Evolutionary conservation across 2,888 invertebrate species (phyloP).

Genomic region (Blomia tropicalis): DNA sequence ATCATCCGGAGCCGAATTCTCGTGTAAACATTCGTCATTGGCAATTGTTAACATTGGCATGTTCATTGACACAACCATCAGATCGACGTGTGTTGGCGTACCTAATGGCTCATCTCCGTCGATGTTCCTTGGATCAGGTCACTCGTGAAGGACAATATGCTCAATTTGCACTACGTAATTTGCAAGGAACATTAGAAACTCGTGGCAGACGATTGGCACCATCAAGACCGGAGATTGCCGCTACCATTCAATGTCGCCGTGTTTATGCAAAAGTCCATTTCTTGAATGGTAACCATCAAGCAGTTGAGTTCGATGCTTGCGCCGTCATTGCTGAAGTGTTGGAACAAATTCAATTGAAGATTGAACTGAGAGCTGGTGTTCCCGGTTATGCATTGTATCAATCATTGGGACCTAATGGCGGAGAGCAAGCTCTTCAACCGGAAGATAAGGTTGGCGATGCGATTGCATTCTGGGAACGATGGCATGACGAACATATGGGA

Average conservation of each 20-base stretch:
- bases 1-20: constrained; percentile 57
- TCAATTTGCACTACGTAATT: constrained; percentile 61
- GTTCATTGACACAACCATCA: constrained; percentile 67
- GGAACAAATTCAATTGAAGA: constrained; percentile 51
- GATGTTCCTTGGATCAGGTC: constrained; percentile 67
- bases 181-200: constrained; percentile 42
- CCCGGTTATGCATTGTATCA: constrained; percentile 86
- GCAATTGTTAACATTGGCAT: constrained; percentile 66
- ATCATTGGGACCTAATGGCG: constrained; percentile 50
- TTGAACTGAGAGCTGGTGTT: constrained; percentile 61
- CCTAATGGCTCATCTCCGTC: constrained; percentile 69
- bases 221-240: constrained; percentile 75
- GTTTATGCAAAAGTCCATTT: constrained; percentile 79
- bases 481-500: constrained; percentile 30
- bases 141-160: constrained; percentile 90
- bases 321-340: constrained; percentile 61
- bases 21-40: constrained; percentile 74
- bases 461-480: constrained; percentile 81
- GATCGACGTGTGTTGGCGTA: constrained; percentile 69
- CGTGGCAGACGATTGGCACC: constrained; percentile 74
- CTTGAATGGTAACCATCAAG: constrained; percentile 85
- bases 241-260: constrained; percentile 66
- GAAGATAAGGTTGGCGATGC: constrained; percentile 84
- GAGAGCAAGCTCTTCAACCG: constrained; percentile 57
- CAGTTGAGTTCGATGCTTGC: constrained; percentile 83